Evolutionary conservation across 2,113 vertebrate genomes (phyloP), one percentile per base, ranked within the genome.

Genomic region (Pimephales promelas): DNA sequence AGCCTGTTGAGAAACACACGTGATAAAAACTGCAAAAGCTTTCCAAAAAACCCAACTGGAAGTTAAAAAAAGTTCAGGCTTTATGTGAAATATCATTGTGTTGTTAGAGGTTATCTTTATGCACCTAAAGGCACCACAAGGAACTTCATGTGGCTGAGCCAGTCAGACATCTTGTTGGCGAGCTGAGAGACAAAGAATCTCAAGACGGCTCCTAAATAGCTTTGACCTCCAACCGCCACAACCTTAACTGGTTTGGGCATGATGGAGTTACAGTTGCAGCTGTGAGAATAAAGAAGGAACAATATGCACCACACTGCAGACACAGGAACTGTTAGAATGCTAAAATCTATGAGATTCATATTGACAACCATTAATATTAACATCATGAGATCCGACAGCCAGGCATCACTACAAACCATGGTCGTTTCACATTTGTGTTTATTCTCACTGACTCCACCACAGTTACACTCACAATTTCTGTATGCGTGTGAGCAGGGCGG

Each of bases 181-280:
- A 97, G 90, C 45, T 97, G 96, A 52, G 95, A 95, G 87, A 97
- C 96, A 0, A 95, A 97, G 91, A 96, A 96, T 81, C 96, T 95
- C 84, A 98, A 92, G 86, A 97, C 94, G 90, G 95, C 93, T 9
- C 95, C 95, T 66, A 97, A 93, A 90, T 97, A 97, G 59, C 93
- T 96, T 88, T 96, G 96, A 34, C 95, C 89, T 22, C 97, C 97
- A 49, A 97, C 93, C 0, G 94, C 95, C 0, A 94, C 96, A 91
- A 97, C 95, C 91, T 96, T 97, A 89, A 97, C 95, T 0, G 96
- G 94, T 71, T 95, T 88, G 0, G 97, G 96, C 93, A 96, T 96
- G 83, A 95, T 91, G 0, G 97, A 95, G 89, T 97, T 97, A 87
- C 96, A 97, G 92, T 97, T 98, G 90, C 96, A 97, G 94, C 96